These are phyloP conservation scores for Phaetusa simplex DNA, from an alignment of 2,113 vertebrate genomes.

Conservation along the genomic window DNA sequence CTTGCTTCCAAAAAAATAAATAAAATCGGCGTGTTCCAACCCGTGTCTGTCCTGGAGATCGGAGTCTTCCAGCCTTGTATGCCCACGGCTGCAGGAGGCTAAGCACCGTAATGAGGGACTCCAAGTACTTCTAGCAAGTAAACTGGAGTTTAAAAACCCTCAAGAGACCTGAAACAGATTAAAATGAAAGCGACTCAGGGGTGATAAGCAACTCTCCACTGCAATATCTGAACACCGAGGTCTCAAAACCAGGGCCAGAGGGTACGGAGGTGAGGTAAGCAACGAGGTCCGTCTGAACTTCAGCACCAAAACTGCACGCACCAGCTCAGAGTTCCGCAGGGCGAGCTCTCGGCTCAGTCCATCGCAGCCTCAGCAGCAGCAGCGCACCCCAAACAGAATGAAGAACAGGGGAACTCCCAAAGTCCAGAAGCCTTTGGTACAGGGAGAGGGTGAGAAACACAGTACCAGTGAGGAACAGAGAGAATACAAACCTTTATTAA, in stretches of 20 bases:
- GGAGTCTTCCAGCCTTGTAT: fast-evolving
- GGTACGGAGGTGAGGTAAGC: not conserved
- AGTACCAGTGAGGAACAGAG: fast-evolving
- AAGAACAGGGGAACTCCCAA: fast-evolving
- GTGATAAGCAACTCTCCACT: fast-evolving
- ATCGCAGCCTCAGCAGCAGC: not conserved
- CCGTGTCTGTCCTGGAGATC: fast-evolving
- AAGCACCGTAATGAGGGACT: not conserved
- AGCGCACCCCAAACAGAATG: fast-evolving
- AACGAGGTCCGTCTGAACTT: not conserved
- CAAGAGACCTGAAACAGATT: not conserved
- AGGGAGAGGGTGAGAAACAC: not conserved
- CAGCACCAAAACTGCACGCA: not conserved
- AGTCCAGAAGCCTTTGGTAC: fast-evolving
- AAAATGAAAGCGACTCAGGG: not conserved
- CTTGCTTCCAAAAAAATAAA: not conserved
- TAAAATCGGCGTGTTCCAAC: not conserved
- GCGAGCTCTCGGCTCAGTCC: not conserved
- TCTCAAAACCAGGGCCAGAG: not conserved
- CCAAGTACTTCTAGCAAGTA: not conserved
- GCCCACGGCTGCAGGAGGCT: fast-evolving
- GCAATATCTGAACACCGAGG: fast-evolving
- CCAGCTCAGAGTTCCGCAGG: not conserved
- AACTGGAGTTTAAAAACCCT: not conserved
- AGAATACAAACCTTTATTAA: constrained; percentile 32